These are phyloP conservation scores for Plagodis dolabraria DNA, from an alignment of 2,888 invertebrate genomes.

Conservation along the genomic window DNA sequence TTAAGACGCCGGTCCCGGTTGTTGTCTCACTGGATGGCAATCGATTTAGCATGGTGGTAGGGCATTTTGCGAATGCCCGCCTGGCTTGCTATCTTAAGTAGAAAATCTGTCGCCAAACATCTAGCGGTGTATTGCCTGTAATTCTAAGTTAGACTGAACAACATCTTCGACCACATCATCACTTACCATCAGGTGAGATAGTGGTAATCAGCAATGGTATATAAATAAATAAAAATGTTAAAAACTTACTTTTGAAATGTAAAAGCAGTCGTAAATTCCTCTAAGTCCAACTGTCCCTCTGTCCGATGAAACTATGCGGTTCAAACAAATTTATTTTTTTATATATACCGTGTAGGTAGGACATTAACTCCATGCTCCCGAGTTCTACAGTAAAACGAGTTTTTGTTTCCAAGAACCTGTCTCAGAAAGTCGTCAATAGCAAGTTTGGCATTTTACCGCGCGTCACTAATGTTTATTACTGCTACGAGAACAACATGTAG, in stretches of 20 bases:
- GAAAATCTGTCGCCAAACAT: no score
- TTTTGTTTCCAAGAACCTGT: conserved; percentile 35
- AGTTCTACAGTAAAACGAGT: conserved; percentile 34
- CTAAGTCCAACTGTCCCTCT: conserved; percentile 15
- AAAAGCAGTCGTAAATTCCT: not conserved
- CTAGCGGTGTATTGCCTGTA: no score
- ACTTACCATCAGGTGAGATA: no score
- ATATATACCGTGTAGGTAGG: conserved; percentile 40
- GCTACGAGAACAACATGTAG: not conserved
- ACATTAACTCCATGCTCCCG: conserved; percentile 28
- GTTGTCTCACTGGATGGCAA: no score
- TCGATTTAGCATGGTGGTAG: no score
- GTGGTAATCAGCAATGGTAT: no score
- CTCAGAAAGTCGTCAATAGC: conserved; percentile 18
- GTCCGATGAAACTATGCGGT: conserved; percentile 30
- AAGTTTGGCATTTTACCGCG: conserved; percentile 23
- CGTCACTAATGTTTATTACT: conserved; percentile 11
- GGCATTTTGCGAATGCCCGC: no score
- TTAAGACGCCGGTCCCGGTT: no score
- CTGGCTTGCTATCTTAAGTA: no score
- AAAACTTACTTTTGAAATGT: conserved; percentile 9
- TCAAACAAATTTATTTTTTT: conserved; percentile 28
- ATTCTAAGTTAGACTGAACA: no score
- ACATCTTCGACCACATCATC: no score
- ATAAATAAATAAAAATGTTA: not conserved